Evolutionary conservation across 2,113 vertebrate species (phyloP), one percentile per base, ranked within the genome.

Genomic region (Pluvialis apricaria): DNA sequence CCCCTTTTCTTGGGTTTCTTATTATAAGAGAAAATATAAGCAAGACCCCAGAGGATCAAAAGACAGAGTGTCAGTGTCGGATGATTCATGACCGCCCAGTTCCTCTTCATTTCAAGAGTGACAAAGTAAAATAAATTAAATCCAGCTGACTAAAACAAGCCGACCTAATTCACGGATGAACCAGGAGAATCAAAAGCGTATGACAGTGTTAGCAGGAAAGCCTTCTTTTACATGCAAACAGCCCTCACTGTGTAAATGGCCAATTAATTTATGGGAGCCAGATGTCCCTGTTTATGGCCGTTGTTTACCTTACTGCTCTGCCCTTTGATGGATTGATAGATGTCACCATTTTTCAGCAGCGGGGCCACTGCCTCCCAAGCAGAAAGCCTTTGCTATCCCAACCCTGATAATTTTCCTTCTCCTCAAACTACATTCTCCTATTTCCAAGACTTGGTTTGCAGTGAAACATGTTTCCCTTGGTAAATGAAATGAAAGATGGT

Each of bases 61-160:
- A 96, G 95, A 94, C 96, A 86, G 64, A 94, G 72, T 89, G 91
- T 88, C 94, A 87, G 93, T 94, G 86, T 95, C 94, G 88, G 94
- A 96, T 97, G 97, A 97, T 97, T 97, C 97, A 97, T 92, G 95
- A 88, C 93, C 15, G 88, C 96, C 91, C 92, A 86, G 90, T 90
- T 97, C 94, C 91, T 97, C 96, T 97, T 93, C 95, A 88, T 95
- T 97, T 97, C 96, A 93, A 95, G 96, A 97, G 96, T 95, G 97
- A 97, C 97, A 97, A 97, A 97, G 95, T 84, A 91, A 97, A 97
- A 97, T 96, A 97, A 97, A 97, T 97, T 55, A 93, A 97, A 96
- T 25, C 96, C 97, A 97, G 96, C 95, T 97, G 97, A 95, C 95
- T 96, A 90, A 94, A 97, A 96, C 96, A 97, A 97, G 96, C 90